Percentiles rank a stretch among this genome's conserved stretches.
phyloP scores from a whole-genome alignment of 2,888 invertebrate genomes.

The Orchestes rusci region DNA sequence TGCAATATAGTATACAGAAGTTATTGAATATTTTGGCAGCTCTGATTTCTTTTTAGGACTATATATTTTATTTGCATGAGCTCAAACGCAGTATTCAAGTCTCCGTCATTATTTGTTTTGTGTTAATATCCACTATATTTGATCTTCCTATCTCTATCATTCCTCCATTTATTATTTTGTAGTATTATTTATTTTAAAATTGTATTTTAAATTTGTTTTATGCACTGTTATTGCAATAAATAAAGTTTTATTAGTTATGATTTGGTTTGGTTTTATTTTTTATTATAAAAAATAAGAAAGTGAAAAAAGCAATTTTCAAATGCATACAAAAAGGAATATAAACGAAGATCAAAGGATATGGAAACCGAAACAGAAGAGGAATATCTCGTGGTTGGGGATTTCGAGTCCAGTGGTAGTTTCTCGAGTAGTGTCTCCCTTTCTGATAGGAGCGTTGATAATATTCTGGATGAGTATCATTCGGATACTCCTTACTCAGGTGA shows the following conservation, averaged over 20 bases:
- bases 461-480: constrained; percentile 76
- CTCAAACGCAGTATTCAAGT: too few species aligned
- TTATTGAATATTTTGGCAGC: too few species aligned
- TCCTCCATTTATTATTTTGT: constrained; percentile 14
- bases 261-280: constrained; percentile 7
- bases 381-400: constrained; percentile 48
- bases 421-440: constrained; percentile 63
- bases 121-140: too few species aligned
- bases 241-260: constrained; percentile 15
- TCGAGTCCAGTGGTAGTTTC: constrained; percentile 64
- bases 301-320: background rate
- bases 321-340: constrained; percentile 60
- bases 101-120: too few species aligned
- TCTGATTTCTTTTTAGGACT: too few species aligned
- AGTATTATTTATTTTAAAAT: constrained; percentile 13
- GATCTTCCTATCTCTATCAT: constrained; percentile 10
- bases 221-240: constrained; percentile 19
- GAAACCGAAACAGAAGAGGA: constrained; percentile 69
- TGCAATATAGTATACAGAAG: too few species aligned
- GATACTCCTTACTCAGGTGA: constrained; percentile 85
- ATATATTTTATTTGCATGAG: too few species aligned
- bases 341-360: constrained; percentile 75
- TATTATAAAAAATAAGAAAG: constrained; percentile 1
- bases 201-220: constrained; percentile 17
- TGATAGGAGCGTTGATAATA: constrained; percentile 73